Evolutionary conservation across 2,888 invertebrate species (phyloP), one percentile per base, ranked within the genome.

Genomic region (Drosophila antonietae): DNA sequence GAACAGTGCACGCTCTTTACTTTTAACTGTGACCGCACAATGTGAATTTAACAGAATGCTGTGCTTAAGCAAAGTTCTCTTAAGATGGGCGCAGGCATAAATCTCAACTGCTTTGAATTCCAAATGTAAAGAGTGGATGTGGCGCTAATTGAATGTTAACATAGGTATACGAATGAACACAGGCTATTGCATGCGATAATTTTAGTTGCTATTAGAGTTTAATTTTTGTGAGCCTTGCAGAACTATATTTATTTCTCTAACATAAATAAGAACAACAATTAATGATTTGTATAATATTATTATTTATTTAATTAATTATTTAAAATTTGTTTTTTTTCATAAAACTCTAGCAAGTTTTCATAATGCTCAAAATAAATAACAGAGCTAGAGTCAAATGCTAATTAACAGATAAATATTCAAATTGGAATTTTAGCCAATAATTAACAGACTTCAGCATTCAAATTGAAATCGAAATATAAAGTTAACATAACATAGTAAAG

Each of bases 1-100:
- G 55, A 57, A 62, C 75, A 51, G 58, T 10, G 41, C 10, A 5
- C 33, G 18, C 52, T 70, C 70, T 75, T 69, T 15, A 20, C 49
- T 63, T n/a, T 31, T 2, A 10, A 10, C 5, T 10, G 9, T 49
- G 15, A 1, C 12, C 5, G 9, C 5, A 7, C 15, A n/a, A 15
- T 35, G 43, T 20, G 12, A 41, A 7, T 1, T 12, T 33, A 28
- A 53, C 53, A 15, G 37, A 39, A 5, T 14, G 7, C 33, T 12
- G 51, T 20, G 51, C 51, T 3, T 18, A 7, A 7, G 18, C n/a
- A 51, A 12, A 12, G 12, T 33, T 9, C 6, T 18, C n/a, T 18
- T 31, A n/a, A 10, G 3, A 1, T n/a, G 28, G 4, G 9, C 28
- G n/a, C 5, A n/a, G 8, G 4, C 4, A 9, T 15, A 3, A 23